These are phyloP conservation scores for Digitonthophagus gazella DNA, from an alignment of 2,888 invertebrate genomes.

Conservation along the genomic window DNA sequence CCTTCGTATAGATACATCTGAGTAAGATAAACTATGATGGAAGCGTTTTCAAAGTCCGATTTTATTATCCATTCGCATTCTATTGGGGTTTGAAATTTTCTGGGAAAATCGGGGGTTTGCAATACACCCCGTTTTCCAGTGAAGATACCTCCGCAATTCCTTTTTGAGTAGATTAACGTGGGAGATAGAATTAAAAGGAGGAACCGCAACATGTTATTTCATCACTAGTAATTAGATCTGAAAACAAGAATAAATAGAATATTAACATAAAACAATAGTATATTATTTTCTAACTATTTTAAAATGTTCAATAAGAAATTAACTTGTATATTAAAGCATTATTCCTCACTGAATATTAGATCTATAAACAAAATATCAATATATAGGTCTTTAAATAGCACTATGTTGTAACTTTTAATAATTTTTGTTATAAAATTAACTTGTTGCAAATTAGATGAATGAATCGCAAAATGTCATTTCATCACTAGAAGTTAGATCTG, in stretches of 20 bases:
- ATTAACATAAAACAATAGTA: not conserved
- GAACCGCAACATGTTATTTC: constrained; percentile 22
- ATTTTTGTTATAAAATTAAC: too few species aligned
- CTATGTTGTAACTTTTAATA: too few species aligned
- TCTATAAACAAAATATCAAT: too few species aligned
- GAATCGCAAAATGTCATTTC: constrained; percentile 22
- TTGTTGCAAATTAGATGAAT: constrained; percentile 7
- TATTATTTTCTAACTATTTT: not conserved
- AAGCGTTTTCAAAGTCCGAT: constrained; percentile 64
- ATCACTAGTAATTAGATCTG: not conserved
- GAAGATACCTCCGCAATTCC: constrained; percentile 64
- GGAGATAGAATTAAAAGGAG: constrained; percentile 7
- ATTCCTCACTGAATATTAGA: too few species aligned
- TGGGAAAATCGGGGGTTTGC: constrained; percentile 82
- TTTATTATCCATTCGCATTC: constrained; percentile 84
- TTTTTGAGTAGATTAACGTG: not conserved
- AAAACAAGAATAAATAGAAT: not conserved
- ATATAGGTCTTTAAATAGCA: too few species aligned
- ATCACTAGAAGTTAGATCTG: not conserved
- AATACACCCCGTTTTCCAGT: constrained; percentile 68
- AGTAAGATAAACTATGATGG: constrained; percentile 83
- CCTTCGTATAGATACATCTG: constrained; percentile 83
- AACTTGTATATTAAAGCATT: too few species aligned
- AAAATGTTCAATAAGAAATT: too few species aligned
- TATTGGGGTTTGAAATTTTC: constrained; percentile 77